Base-by-base conservation (phyloP, 2,888 invertebrate species). In the Esperia sulphurella region DNA sequence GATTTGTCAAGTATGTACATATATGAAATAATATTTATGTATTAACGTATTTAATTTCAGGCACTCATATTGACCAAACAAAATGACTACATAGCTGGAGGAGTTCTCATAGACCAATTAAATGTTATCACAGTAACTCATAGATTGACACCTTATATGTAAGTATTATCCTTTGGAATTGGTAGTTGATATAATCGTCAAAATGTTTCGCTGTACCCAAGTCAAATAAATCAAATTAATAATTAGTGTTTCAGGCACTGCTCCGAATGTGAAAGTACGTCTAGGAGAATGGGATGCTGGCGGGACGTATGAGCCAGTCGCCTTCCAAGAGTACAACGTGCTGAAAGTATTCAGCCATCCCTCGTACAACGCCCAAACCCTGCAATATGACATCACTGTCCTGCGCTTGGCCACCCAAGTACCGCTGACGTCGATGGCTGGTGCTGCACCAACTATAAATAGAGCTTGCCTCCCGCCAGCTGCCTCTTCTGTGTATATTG, bases 321-420 rank as follows among this genome's bases (percentile, higher is more conserved):
- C 93, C 0, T 92, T 91, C 51, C 90, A 93, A 61, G 94, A 95
- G 68, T 91, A 92, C 54, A 79, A 73, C 5, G 83, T 94, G 0
- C 68, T 80, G 5, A 90, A 83, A 59, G 91, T 95, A 37, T 92
- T 91, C 55, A 83, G 92, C 7, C 92, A 92, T 61, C 91, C 95
- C 0, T 90, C 91, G 12, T 97, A 92, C 75, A 93, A 94, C 67
- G 78, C 92, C 0, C 90, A 87, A 48, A 96, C 95, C 54, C 87
- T 97, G 41, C 93, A 93, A 58, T 96, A 95, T 69, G 96, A 97
- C 72, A 91, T 98, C 33, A 97, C 96, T 1, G 90, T 98, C 0
- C 74, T 98, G 29, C 91, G 93, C 50, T 78, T 98, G n/a, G 83
- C 91, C 58, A 66, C 87, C 0, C 67, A 92, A 0, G 91, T 94